Base-by-base conservation (phyloP, 2,113 vertebrate genomes). In the Sander vitreus region DNA sequence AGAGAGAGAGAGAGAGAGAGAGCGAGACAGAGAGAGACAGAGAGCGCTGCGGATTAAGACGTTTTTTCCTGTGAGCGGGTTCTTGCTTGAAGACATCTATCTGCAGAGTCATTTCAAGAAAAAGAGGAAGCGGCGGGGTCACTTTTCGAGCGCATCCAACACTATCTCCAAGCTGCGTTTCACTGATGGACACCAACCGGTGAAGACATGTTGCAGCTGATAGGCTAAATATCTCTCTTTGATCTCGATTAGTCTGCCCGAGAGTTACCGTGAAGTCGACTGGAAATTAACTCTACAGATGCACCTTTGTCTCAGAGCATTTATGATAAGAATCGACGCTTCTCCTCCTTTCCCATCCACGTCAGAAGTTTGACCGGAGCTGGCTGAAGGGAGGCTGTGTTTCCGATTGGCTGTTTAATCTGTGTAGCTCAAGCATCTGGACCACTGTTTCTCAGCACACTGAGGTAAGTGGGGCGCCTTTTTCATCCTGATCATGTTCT, bases 351-450 rank as follows among this genome's bases (percentile, higher is more conserved):
- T 47, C n/a, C 57, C 36, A 69, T 74, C 73, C 84, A 65, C 74
- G 60, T 74, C 81, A 88, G 83, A 90, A 91, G 88, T 90, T 89
- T 90, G 60, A 75, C 76, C 64, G 83, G 73, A 78, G 89, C 89
- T 25, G 80, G 77, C 60, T 85, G 78, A 79, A 60, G 15, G 64
- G 63, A 73, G 78, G 50, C 55, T 43, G 76, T 14, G 63, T 48
- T 58, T 75, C 78, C 68, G 0, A 76, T 63, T 47, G 83, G 71
- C 72, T 77, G 14, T 25, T 48, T 45, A 23, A 59, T 73, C 58
- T 16, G 9, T 27, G 45, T 2, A 33, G 54, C 27, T 72, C 50
- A 23, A 64, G 15, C 55, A 57, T 57, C 30, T 70, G 70, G 60
- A 65, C 30, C 55, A 57, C 55, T 81, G 79, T 43, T 86, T 68